Percentiles rank a stretch among this genome's conserved stretches.
Evolutionary conservation across 2,888 invertebrate species (phyloP).

Genomic region (Archips crataeganus): DNA sequence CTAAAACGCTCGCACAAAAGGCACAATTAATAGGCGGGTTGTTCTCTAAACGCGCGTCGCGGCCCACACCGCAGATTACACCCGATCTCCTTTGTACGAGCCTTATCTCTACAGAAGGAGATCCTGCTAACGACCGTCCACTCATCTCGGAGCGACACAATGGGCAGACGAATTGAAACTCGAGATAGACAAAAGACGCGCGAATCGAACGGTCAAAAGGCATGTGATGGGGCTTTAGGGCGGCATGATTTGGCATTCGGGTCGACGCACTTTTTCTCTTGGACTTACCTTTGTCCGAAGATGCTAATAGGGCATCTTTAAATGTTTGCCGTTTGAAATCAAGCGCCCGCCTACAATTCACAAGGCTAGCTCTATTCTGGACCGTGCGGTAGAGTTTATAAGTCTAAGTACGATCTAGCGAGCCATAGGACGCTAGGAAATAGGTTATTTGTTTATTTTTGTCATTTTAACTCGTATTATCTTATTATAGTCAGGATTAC

Average conservation of each 20-base stretch:
- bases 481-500: too few species aligned
- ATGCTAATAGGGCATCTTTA: neutral
- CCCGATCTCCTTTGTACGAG: slow-evolving; percentile 73
- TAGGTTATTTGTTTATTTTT: too few species aligned
- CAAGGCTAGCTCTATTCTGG: too few species aligned
- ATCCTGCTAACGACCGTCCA: slow-evolving; percentile 81
- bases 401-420: too few species aligned
- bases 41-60: slow-evolving; percentile 63
- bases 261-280: slow-evolving; percentile 1
- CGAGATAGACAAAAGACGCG: slow-evolving; percentile 75
- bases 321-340: too few species aligned
- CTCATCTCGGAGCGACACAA: slow-evolving; percentile 78
- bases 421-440: too few species aligned
- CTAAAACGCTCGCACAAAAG: slow-evolving; percentile 47
- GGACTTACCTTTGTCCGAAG: neutral
- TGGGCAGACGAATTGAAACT: slow-evolving; percentile 80
- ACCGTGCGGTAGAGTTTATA: too few species aligned
- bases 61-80: slow-evolving; percentile 64
- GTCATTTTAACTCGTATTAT: too few species aligned
- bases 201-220: slow-evolving; percentile 63
- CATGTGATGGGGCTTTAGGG: slow-evolving; percentile 43
- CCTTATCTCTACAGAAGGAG: slow-evolving; percentile 74
- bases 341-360: too few species aligned
- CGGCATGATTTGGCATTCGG: slow-evolving; percentile 22
- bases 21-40: slow-evolving; percentile 43